A percentile compares a stretch with the other conserved stretches of the same genome.
Conservation (phyloP, 2,113 vertebrate species). For the Thryonomys swinderianus region DNA sequence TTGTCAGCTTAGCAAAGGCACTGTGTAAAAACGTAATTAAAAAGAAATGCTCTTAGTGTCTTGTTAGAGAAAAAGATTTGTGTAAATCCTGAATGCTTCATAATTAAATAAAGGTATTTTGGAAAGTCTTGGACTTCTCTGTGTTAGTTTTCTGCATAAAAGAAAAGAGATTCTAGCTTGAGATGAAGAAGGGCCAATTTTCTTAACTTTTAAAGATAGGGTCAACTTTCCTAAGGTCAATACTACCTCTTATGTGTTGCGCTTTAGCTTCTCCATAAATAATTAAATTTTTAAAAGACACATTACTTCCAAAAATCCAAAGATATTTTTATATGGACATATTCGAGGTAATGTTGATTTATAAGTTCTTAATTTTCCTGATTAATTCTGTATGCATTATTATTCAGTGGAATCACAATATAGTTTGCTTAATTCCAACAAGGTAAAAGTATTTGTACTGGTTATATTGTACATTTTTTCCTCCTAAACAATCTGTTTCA, state of each 20-base stretch:
- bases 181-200: background rate
- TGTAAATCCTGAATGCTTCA: background rate
- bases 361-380: background rate
- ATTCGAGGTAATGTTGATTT: background rate
- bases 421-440: background rate
- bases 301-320: background rate
- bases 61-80: background rate
- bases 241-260: background rate
- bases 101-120: background rate
- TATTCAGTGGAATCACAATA: background rate
- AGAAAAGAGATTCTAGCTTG: background rate
- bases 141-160: background rate
- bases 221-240: background rate
- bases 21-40: background rate
- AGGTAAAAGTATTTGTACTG: background rate
- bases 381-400: background rate
- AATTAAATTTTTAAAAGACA: background rate
- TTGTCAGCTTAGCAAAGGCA: background rate
- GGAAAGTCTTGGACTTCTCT: background rate
- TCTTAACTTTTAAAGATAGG: background rate
- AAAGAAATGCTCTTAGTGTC: background rate
- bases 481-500: background rate
- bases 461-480: background rate
- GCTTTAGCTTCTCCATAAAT: background rate
- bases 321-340: background rate